Base-by-base conservation (phyloP, 1,140 invertebrate species). In the Nephotettix cincticeps region DNA sequence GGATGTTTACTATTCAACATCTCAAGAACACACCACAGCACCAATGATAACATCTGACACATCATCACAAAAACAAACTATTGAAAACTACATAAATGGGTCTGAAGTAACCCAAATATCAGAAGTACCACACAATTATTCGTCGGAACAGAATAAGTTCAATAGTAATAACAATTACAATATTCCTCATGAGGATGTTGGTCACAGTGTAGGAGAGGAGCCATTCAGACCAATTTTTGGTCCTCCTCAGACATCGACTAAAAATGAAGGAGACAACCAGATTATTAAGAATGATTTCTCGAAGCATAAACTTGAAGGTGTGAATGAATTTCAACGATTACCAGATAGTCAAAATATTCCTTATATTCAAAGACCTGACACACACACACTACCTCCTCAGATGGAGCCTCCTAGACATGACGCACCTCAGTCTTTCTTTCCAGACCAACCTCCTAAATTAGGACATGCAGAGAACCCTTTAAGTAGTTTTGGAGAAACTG, bases 141-240 rank as follows among this genome's bases (percentile, higher is more conserved):
- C n/a, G 23, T 19, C 51, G 58, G 56, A 56, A 30, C 32, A 47
- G 32, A 69, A 36, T 14, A 19, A 25, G 21, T 14, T 23, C 30
- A 30, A 32, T 54, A 51, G 23, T 23, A 29, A 64, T 17, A 17
- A 36, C 47, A 29, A 70, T n/a, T 70, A 70, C 23, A 64, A 70
- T 43, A 40, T 61, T n/a, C 43, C 58, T 36, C n/a, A 36, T 2
- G 69, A 65, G 25, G 21, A 45, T 27, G 28, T 64, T 23, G 28
- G 51, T 27, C 58, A 36, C 19, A 27, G 61, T 21, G 25, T 61
- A 23, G 70, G 61, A 25, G 71, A 81, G 6, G 71, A 77, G 3
- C 77, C 79, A 0, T 81, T 83, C 32, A 77, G 78, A 65, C 78
- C 81, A 19, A 71, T 81, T 1, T 74, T 75, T 72, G 73, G 71